A percentile compares a stretch with the other conserved stretches of the same genome.
These are phyloP conservation scores for Chrysina gloriosa DNA, from an alignment of 2,888 invertebrate genomes.

Conservation along the genomic window DNA sequence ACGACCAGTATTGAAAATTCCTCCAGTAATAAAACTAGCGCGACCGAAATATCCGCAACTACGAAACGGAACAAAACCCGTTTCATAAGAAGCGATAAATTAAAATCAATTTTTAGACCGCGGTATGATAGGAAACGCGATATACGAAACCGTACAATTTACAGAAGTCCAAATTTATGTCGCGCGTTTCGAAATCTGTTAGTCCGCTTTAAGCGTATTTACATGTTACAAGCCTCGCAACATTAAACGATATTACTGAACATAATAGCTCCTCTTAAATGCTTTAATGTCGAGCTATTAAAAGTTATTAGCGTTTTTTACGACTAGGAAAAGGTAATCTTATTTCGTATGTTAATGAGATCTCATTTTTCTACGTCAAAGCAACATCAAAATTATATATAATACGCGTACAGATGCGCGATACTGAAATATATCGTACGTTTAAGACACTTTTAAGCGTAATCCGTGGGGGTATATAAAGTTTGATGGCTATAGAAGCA, in stretches of 20 bases:
- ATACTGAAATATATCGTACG: background rate
- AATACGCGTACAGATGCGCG: background rate
- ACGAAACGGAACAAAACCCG: background rate
- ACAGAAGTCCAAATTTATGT: background rate
- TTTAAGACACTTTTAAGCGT: background rate
- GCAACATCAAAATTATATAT: background rate
- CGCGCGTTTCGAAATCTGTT: background rate
- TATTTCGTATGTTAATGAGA: background rate
- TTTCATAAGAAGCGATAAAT: background rate
- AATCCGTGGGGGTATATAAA: slow-evolving; percentile 3
- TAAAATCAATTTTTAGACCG: background rate
- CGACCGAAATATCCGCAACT: background rate
- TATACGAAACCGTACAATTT: too few species aligned
- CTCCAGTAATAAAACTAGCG: background rate
- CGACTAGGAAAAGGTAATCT: background rate
- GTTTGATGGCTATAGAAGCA: slow-evolving; percentile 7
- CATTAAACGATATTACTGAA: background rate
- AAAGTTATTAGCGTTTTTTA: background rate
- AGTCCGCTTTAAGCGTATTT: background rate
- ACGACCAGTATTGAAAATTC: background rate
- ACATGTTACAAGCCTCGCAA: background rate
- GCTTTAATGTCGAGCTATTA: background rate
- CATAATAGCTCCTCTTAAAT: background rate
- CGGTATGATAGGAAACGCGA: too few species aligned
- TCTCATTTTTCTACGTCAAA: background rate